Conservation (phyloP, 2,113 vertebrate species). For the Stomatorhinus ivindoensis region DNA sequence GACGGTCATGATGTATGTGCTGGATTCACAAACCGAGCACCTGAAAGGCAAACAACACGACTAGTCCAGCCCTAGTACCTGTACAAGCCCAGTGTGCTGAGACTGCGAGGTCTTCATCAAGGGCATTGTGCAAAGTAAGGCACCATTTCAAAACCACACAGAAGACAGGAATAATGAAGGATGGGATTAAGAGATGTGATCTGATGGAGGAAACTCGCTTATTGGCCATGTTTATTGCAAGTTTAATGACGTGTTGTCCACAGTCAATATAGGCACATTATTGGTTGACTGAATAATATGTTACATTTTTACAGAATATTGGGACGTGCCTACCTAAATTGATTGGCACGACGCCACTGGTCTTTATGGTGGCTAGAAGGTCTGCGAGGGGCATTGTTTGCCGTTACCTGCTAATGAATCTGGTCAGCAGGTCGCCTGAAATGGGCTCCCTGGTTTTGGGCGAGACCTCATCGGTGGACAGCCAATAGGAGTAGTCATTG, state of each 20-base stretch:
- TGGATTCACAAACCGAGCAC: slow-evolving; percentile 79
- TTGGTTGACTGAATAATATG: background rate
- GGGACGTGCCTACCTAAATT: background rate
- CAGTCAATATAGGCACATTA: background rate
- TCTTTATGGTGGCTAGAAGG: background rate
- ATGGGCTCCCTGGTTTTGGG: slow-evolving; percentile 55
- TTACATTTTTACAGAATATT: background rate
- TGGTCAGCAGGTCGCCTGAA: slow-evolving; percentile 56
- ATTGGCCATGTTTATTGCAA: background rate
- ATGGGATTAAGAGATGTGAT: background rate
- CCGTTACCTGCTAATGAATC: slow-evolving; percentile 79
- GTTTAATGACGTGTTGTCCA: background rate
- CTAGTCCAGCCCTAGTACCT: background rate
- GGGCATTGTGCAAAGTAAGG: background rate
- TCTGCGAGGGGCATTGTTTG: background rate
- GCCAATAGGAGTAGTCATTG: slow-evolving; percentile 92
- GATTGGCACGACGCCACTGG: background rate
- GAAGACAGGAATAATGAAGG: background rate
- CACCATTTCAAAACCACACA: background rate
- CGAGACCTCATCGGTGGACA: slow-evolving; percentile 66
- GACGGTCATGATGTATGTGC: slow-evolving; percentile 70
- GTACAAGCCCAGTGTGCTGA: background rate
- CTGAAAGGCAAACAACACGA: slow-evolving; percentile 44
- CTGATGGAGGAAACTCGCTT: background rate
- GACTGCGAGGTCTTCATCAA: background rate